phyloP scores from a whole-genome alignment of 92 coral and sea anemone genomes.

The Epizoanthus rinbou region DNA sequence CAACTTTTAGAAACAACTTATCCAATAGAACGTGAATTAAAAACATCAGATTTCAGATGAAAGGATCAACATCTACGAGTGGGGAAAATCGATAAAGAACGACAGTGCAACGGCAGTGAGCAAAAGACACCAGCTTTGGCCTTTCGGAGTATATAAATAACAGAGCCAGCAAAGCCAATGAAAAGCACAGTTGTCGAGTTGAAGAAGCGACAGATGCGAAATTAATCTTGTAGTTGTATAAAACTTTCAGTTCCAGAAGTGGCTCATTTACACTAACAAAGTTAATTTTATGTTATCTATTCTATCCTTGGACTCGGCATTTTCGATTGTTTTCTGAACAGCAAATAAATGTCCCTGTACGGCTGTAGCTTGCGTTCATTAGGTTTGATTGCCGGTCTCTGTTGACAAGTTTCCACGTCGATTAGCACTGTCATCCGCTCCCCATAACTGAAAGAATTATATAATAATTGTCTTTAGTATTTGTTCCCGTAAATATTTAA shows the following conservation, averaged over 20 bases:
- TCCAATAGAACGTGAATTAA: background rate
- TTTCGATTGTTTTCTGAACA: no score
- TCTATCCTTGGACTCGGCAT: conserved; percentile 21
- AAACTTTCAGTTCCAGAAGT: no score
- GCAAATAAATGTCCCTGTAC: conserved; percentile 25
- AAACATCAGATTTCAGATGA: background rate
- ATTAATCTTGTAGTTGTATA: conserved; percentile 1
- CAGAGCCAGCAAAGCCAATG: background rate
- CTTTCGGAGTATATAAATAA: background rate
- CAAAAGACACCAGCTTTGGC: conserved; percentile 4
- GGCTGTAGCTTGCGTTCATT: conserved; percentile 7
- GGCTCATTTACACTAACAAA: no score
- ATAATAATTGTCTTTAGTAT: conserved; percentile 22
- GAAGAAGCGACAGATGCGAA: background rate
- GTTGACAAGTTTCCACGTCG: conserved; percentile 20
- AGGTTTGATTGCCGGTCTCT: conserved; percentile 18
- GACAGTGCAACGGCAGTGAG: background rate
- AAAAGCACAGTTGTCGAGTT: background rate
- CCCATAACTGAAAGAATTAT: conserved; percentile 12
- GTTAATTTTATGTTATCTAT: background rate
- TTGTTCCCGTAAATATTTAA: conserved; percentile 37
- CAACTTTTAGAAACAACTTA: no score
- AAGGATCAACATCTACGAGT: background rate
- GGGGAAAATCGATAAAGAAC: background rate
- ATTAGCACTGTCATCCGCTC: conserved; percentile 23